Conservation (phyloP, 2,113 vertebrate species). For the Apteryx owenii region DNA sequence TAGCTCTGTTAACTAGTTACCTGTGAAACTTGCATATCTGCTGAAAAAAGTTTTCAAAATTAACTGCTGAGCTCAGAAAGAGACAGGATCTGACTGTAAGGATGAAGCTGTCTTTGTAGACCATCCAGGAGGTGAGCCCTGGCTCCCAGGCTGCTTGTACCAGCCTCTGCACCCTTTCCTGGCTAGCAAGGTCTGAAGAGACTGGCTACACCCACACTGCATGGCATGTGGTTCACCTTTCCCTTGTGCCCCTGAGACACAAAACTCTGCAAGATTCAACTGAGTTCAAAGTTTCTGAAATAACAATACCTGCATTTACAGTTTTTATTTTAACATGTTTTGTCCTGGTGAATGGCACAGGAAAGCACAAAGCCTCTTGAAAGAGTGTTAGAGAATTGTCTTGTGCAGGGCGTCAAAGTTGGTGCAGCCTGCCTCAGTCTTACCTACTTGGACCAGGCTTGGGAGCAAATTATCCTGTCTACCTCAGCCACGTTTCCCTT, state of each 20-base stretch:
- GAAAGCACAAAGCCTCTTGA: not conserved
- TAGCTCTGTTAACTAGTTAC: not conserved
- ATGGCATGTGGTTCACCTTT: not conserved
- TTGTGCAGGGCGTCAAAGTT: not conserved
- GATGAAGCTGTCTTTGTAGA: not conserved
- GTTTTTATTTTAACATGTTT: not conserved
- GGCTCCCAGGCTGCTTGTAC: rapidly evolving
- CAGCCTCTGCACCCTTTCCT: not conserved
- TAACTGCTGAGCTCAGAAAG: not conserved
- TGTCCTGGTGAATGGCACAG: not conserved
- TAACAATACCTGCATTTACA: not conserved
- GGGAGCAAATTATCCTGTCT: not conserved
- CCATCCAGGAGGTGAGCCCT: not conserved
- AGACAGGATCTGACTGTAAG: not conserved
- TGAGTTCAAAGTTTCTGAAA: not conserved
- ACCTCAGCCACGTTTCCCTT: not conserved
- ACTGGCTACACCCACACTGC: not conserved
- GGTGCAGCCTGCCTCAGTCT: rapidly evolving
- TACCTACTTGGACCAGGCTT: not conserved
- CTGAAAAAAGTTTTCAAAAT: not conserved
- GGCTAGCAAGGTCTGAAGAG: not conserved
- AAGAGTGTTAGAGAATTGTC: not conserved
- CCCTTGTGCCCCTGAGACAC: not conserved
- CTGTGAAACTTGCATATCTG: not conserved
- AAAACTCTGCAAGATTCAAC: not conserved